Percentiles rank a stretch among this genome's conserved stretches.
Evolutionary conservation across 2,113 vertebrate species (phyloP).

Genomic region (Siphamia tubifer): DNA sequence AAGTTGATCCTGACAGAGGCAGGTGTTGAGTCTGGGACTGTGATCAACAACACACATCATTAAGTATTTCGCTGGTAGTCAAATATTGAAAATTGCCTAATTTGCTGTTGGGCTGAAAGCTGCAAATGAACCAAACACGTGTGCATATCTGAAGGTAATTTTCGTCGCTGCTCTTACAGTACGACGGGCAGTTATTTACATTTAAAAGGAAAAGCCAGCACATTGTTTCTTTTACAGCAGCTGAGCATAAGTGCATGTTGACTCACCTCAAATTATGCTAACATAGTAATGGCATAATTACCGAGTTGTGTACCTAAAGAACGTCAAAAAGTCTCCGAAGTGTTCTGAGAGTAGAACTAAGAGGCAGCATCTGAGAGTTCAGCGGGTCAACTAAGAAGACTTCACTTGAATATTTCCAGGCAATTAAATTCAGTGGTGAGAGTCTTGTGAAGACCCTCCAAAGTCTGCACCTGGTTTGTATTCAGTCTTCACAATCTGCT

Average conservation of each 20-base stretch:
- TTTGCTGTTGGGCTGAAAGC: neutral
- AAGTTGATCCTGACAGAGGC: neutral
- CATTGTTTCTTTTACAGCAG: constrained; percentile 7
- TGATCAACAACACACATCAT: constrained; percentile 28
- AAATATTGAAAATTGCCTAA: neutral
- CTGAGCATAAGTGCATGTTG: neutral
- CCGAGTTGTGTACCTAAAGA: constrained; percentile 6
- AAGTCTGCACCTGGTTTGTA: constrained; percentile 73
- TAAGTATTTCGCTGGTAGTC: neutral
- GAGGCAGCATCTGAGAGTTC: constrained; percentile 31
- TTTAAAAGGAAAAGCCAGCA: constrained; percentile 6
- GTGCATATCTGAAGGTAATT: constrained; percentile 3
- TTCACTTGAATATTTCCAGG: constrained; percentile 51
- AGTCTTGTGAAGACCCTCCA: constrained; percentile 73
- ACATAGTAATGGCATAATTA: constrained; percentile 7
- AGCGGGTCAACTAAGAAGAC: constrained; percentile 22
- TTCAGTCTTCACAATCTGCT: constrained; percentile 67
- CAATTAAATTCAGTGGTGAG: constrained; percentile 60
- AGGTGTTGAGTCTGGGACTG: neutral
- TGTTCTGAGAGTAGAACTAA: constrained; percentile 1
- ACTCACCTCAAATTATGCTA: constrained; percentile 30
- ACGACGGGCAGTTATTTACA: constrained; percentile 8
- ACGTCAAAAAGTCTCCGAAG: constrained; percentile 6
- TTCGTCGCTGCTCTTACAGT: constrained; percentile 3
- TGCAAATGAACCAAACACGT: neutral